phyloP scores from a whole-genome alignment of 2,113 vertebrate species.

The Melanotaenia duboulayi region DNA sequence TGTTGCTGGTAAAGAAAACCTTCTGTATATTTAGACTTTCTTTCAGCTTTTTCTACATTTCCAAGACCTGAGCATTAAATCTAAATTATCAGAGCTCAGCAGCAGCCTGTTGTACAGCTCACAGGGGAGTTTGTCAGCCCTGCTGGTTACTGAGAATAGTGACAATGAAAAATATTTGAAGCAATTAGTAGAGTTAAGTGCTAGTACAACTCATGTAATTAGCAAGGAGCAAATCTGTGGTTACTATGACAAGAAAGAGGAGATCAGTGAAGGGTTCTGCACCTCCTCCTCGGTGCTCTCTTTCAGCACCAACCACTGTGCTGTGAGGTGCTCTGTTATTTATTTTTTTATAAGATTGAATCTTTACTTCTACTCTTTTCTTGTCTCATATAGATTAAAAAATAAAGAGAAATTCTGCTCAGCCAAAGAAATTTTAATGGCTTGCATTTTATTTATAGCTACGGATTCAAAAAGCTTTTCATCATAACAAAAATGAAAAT shows the following conservation, averaged over 20 bases:
- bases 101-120: background rate
- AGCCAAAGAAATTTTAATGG: no score
- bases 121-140: background rate
- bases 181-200: conserved; percentile 14
- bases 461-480: no score
- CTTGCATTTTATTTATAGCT: no score
- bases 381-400: no score
- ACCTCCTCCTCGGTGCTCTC: background rate
- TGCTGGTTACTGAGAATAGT: background rate
- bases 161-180: conserved; percentile 13
- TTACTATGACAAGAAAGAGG: background rate
- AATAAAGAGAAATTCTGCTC: no score
- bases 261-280: background rate
- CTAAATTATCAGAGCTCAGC: background rate
- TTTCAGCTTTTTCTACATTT: background rate
- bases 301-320: background rate
- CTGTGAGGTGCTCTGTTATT: background rate
- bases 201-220: conserved; percentile 22
- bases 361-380: no score
- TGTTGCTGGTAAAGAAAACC: background rate
- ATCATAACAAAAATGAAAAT: no score
- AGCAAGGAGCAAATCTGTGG: background rate
- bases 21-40: background rate
- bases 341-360: background rate
- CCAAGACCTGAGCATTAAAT: background rate